phyloP scores from a whole-genome alignment of 2,888 invertebrate species.

The Cosmia trapezina region DNA sequence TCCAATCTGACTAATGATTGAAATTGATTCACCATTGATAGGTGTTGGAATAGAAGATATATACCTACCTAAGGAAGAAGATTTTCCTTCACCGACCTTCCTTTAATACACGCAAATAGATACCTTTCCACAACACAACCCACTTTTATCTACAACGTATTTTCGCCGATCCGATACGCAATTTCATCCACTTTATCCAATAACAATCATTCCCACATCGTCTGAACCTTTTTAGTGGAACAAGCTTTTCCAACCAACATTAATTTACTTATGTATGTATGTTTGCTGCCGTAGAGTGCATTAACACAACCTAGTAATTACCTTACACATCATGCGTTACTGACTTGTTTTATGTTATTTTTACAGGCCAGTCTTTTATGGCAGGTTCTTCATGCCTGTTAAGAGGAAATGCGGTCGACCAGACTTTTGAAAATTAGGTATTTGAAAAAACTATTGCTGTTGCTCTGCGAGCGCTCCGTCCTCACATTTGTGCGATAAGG shows the following conservation, averaged over 20 bases:
- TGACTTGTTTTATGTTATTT: conserved; percentile 29
- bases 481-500: too few species aligned
- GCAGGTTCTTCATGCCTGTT: background rate
- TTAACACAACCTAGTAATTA: conserved; percentile 46
- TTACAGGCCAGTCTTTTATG: conserved; percentile 35
- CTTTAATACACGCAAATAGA: conserved; percentile 12
- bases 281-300: conserved; percentile 34
- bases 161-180: conserved; percentile 16
- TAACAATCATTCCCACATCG: conserved; percentile 49
- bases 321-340: conserved; percentile 30
- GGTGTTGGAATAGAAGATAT: background rate
- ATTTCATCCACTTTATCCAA: conserved; percentile 51
- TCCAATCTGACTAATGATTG: background rate
- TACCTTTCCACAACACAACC: conserved; percentile 17
- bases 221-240: conserved; percentile 26
- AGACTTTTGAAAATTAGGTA: too few species aligned
- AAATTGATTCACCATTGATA: background rate
- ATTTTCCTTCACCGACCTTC: background rate
- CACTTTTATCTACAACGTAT: conserved; percentile 24
- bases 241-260: conserved; percentile 27
- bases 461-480: too few species aligned
- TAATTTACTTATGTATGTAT: conserved; percentile 15
- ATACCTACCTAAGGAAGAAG: background rate
- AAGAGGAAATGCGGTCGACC: too few species aligned
- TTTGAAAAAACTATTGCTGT: too few species aligned